Evolutionary conservation across 2,113 vertebrate genomes (phyloP).

Genomic region (Halichoeres trimaculatus): DNA sequence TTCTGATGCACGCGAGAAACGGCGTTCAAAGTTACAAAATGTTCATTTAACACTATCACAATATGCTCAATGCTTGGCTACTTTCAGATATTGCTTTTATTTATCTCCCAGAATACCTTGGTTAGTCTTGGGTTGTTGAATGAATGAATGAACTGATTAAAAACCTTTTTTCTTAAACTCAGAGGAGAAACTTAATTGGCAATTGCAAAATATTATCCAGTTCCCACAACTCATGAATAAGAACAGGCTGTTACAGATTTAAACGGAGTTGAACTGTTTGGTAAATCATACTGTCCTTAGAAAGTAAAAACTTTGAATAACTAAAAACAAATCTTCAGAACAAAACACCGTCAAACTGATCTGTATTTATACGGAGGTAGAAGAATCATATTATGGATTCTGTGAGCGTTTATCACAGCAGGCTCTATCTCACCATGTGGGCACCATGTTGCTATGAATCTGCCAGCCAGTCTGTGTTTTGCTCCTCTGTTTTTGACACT

Average conservation of each 20-base stretch:
- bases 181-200: not conserved
- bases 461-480: slow-evolving; percentile 20
- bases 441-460: slow-evolving; percentile 12
- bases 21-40: slow-evolving; percentile 6
- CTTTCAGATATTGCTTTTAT: not conserved
- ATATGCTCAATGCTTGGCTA: not conserved
- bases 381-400: not conserved
- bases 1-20: slow-evolving; percentile 28
- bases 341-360: not conserved
- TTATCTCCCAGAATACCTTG: not conserved
- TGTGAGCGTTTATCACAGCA: not conserved
- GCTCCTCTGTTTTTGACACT: slow-evolving; percentile 16
- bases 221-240: not conserved
- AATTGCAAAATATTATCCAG: not conserved
- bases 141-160: slow-evolving; percentile 8
- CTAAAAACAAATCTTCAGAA: not conserved
- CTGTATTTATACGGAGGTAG: not conserved
- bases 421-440: not conserved
- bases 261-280: not conserved
- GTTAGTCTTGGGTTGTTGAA: not conserved
- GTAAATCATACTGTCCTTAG: not conserved
- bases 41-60: slow-evolving; percentile 1
- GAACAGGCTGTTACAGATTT: not conserved
- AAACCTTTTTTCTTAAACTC: not conserved
- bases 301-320: not conserved